Evolutionary conservation across 2,113 vertebrate species (phyloP), one percentile per base, ranked within the genome.

Genomic region (Hepsetus odoe): DNA sequence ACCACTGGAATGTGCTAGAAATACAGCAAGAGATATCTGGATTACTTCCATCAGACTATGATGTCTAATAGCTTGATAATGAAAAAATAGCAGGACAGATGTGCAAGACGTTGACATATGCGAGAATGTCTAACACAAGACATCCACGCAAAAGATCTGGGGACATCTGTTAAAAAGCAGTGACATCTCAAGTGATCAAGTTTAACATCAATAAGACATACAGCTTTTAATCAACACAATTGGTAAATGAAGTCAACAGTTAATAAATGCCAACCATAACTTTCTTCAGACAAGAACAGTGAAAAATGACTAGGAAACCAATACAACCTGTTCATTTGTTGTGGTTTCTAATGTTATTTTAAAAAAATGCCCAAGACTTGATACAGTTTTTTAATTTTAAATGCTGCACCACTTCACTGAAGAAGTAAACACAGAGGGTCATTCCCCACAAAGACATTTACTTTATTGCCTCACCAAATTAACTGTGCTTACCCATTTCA

Each of bases 1-100:
- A 98, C 93, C 72, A 95, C 92, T 58, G 97, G 95, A 66, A 96
- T 96, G 90, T 99, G 97, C 96, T 98, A 94, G 51, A 12, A 77
- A 44, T 51, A 82, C 38, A 73, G 42, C 35, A 67, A 67, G n/a
- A 82, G 33, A 68, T 30, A 59, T 13, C 42, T 11, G 2, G 33
- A 44, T 69, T 58, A 74, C 12, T 55, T 62, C n/a, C 38, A 33
- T 14, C 30, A 32, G 20, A 38, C 68, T 56, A 26, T 0, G 11
- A n/a, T 22, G 26, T 24, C 42, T 46, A 55, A 42, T 61, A 2
- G 18, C 30, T 5, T 72, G 42, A 71, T 49, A 38, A 62, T 62
- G 76, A 40, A 33, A 55, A 72, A 46, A 79, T 49, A 53, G 42
- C 76, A 53, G 76, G 56, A 71, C 76, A 56, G 65, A 70, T 40